Conservation (phyloP, 2,113 vertebrate genomes). For the Willisornis vidua region DNA sequence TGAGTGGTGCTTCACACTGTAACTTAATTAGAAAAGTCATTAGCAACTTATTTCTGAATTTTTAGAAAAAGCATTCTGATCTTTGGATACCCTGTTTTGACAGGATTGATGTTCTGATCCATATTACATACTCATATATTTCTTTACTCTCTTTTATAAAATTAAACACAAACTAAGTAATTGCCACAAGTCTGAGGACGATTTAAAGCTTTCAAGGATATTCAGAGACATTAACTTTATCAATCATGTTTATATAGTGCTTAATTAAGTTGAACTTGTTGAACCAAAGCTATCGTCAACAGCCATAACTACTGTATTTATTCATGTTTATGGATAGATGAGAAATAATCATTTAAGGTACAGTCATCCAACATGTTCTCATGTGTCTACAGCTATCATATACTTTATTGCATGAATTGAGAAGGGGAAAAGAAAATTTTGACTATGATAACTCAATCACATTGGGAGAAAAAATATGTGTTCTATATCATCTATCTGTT, state of each 20-base stretch:
- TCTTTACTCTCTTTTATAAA: background rate
- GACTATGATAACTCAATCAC: background rate
- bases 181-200: background rate
- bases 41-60: background rate
- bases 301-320: background rate
- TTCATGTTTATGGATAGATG: background rate
- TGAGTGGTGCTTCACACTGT: background rate
- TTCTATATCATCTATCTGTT: background rate
- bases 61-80: background rate
- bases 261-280: background rate
- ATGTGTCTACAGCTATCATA: background rate
- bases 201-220: background rate
- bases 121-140: background rate
- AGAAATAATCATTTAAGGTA: background rate
- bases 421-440: background rate
- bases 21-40: background rate
- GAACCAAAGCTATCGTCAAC: background rate
- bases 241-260: background rate
- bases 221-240: background rate
- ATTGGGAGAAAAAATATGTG: background rate
- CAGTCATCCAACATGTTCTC: background rate
- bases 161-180: background rate
- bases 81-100: background rate
- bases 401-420: background rate
- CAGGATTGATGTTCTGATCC: background rate